Evolutionary conservation across 2,113 vertebrate genomes (phyloP).

Genomic region (Pao palembangensis): DNA sequence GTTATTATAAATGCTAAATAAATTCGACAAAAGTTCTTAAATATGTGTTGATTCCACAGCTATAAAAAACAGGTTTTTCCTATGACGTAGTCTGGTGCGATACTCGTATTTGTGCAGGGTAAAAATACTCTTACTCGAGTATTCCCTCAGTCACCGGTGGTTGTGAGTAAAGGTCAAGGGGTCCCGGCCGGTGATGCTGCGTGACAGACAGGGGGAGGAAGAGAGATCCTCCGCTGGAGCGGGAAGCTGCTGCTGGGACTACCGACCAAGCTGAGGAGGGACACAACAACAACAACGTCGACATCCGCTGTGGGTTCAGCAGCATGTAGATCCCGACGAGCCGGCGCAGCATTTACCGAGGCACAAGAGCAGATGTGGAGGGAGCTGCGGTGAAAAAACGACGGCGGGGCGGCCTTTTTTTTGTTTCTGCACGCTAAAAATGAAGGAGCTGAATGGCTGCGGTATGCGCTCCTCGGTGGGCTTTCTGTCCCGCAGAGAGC

Average conservation of each 20-base stretch:
- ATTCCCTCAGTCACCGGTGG: too few relatives aligned
- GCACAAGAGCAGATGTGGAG: slow-evolving; percentile 24
- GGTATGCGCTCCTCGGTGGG: slow-evolving; percentile 92
- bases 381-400: slow-evolving; percentile 30
- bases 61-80: too few relatives aligned
- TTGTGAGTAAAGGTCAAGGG: not conserved
- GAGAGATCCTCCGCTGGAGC: slow-evolving; percentile 49
- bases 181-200: slow-evolving; percentile 27
- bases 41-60: too few relatives aligned
- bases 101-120: too few relatives aligned
- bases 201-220: slow-evolving; percentile 34
- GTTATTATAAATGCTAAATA: too few relatives aligned
- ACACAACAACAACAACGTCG: slow-evolving; percentile 52
- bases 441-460: slow-evolving; percentile 83
- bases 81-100: too few relatives aligned
- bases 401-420: not conserved
- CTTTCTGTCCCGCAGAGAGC: slow-evolving; percentile 90
- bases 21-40: too few relatives aligned
- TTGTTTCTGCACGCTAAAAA: slow-evolving; percentile 51
- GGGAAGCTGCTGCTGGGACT: slow-evolving; percentile 57
- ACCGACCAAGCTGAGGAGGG: slow-evolving; percentile 31
- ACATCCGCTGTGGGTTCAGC: slow-evolving; percentile 26
- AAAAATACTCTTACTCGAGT: too few relatives aligned
- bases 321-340: not conserved
- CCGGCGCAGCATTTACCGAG: slow-evolving; percentile 15